Conservation (phyloP, 2,113 vertebrate species). For the Willisornis vidua region DNA sequence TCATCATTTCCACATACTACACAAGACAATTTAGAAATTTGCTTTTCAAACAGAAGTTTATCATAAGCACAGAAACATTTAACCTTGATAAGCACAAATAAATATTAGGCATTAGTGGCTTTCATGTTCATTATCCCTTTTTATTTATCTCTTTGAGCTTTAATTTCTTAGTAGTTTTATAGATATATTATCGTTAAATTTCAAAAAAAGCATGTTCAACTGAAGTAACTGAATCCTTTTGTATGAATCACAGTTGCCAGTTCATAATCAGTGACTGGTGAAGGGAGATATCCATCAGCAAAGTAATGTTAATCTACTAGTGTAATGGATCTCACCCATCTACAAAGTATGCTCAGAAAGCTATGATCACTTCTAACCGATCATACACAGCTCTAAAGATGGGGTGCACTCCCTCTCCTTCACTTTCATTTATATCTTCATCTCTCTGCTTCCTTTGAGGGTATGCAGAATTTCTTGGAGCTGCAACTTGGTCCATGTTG, state of each 20-base stretch:
- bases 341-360: neutral
- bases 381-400: neutral
- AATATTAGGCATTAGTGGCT: neutral
- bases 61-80: neutral
- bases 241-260: neutral
- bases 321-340: neutral
- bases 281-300: neutral
- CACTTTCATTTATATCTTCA: neutral
- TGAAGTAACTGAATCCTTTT: neutral
- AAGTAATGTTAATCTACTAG: neutral
- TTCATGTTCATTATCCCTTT: neutral
- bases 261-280: neutral
- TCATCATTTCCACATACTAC: neutral
- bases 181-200: neutral
- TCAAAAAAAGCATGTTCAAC: neutral
- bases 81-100: neutral
- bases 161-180: neutral
- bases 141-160: neutral
- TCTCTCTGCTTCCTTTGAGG: neutral
- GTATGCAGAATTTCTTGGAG: neutral
- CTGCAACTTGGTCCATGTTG: neutral
- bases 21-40: neutral
- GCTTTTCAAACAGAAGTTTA: neutral
- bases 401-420: neutral
- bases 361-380: neutral